Percentiles rank a stretch among this genome's conserved stretches.
Conservation (phyloP, 2,888 invertebrate species). For the Eupelmus urozonus region DNA sequence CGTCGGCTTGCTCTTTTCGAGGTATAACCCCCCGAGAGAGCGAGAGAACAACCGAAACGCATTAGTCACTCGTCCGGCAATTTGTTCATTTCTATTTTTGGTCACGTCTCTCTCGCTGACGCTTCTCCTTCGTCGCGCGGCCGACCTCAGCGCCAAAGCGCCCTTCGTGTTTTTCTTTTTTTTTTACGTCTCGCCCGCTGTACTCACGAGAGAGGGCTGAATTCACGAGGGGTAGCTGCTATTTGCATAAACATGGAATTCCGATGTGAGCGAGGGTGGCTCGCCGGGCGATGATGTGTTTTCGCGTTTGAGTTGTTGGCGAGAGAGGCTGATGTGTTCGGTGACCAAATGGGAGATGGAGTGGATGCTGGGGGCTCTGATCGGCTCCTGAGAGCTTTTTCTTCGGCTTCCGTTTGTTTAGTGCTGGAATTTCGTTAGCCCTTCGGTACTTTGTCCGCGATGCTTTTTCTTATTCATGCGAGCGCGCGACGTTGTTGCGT, state of each 20-base stretch:
- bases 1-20: constrained; percentile 51
- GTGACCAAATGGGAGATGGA: neutral
- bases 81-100: constrained; percentile 71
- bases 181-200: neutral
- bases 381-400: neutral
- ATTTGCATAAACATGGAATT: constrained; percentile 56
- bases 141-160: neutral
- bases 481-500: too few relatives aligned
- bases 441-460: too few relatives aligned
- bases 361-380: neutral
- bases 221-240: constrained; percentile 30
- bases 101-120: constrained; percentile 51
- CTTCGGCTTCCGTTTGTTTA: too few relatives aligned
- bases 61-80: constrained; percentile 70
- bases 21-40: neutral
- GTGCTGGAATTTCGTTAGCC: too few relatives aligned
- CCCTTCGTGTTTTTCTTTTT: too few relatives aligned
- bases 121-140: neutral
- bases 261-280: neutral
- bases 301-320: too few relatives aligned
- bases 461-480: too few relatives aligned
- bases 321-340: too few relatives aligned
- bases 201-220: too few relatives aligned
- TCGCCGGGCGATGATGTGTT: too few relatives aligned
- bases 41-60: constrained; percentile 61